Evolutionary conservation across 2,113 vertebrate genomes (phyloP).

Genomic region (Sapayoa aenigma): DNA sequence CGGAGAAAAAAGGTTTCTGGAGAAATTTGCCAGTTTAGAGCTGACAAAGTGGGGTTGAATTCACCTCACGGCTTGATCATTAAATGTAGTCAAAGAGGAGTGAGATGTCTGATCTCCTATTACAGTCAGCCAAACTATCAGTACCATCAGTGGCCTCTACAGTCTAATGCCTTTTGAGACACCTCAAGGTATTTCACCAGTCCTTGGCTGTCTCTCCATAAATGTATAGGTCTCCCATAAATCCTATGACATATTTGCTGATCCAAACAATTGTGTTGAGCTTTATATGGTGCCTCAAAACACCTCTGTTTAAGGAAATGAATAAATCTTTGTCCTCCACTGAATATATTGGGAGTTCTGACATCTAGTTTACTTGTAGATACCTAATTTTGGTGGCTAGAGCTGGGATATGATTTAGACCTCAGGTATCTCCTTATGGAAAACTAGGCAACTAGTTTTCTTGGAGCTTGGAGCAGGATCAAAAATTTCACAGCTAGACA

Average conservation of each 20-base stretch:
- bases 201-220: not conserved
- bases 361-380: not conserved
- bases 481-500: not conserved
- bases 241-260: not conserved
- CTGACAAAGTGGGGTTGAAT: not conserved
- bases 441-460: not conserved
- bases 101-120: not conserved
- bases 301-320: not conserved
- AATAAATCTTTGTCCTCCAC: not conserved
- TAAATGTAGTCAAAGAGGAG: not conserved
- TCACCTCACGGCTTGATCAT: not conserved
- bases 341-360: not conserved
- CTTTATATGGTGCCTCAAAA: not conserved
- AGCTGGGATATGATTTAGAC: not conserved
- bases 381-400: not conserved
- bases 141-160: not conserved
- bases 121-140: not conserved
- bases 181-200: not conserved
- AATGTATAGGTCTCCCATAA: not conserved
- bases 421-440: not conserved
- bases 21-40: not conserved
- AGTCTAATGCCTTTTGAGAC: not conserved
- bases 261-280: not conserved
- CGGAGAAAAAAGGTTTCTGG: not conserved
- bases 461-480: fast-evolving